Conservation (phyloP, 2,888 invertebrate genomes). For the Heliconius hortense region DNA sequence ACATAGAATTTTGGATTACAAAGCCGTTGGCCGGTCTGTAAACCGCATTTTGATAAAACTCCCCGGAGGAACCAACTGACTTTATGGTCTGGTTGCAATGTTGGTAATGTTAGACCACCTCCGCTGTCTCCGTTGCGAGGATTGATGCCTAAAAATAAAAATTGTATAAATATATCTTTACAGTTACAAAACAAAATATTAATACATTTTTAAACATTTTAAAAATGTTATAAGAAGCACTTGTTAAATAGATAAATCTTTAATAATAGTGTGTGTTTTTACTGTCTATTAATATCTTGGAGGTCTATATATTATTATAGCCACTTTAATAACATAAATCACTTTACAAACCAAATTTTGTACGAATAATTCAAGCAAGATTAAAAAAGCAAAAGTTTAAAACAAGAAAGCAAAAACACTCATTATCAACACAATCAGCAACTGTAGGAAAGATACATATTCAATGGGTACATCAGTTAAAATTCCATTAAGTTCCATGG, state of each 20-base stretch:
- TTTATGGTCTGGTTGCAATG: slow-evolving; percentile 62
- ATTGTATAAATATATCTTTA: background rate
- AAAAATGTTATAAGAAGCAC: background rate
- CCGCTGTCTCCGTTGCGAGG: slow-evolving; percentile 85
- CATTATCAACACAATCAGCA: slow-evolving; percentile 16
- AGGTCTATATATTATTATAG: too few relatives aligned
- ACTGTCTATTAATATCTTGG: too few relatives aligned
- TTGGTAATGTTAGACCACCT: slow-evolving; percentile 79
- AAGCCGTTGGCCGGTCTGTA: slow-evolving; percentile 50
- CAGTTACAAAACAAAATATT: too few relatives aligned
- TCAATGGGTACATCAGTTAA: slow-evolving; percentile 12
- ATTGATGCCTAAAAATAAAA: slow-evolving; percentile 66
- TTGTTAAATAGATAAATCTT: background rate
- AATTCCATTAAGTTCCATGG: slow-evolving; percentile 13
- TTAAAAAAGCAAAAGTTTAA: background rate
- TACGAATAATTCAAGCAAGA: background rate
- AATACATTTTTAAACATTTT: too few relatives aligned
- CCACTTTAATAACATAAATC: background rate
- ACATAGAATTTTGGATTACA: slow-evolving; percentile 68
- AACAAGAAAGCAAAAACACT: slow-evolving; percentile 10
- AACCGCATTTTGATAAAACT: slow-evolving; percentile 69
- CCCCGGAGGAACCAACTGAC: slow-evolving; percentile 72
- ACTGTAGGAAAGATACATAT: slow-evolving; percentile 18
- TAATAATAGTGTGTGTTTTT: too few relatives aligned
- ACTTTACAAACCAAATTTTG: background rate